Evolutionary conservation across 35 echinoderm and acorn worm genomes (phyloP).

Genomic region (Ophiothrix spiculata): DNA sequence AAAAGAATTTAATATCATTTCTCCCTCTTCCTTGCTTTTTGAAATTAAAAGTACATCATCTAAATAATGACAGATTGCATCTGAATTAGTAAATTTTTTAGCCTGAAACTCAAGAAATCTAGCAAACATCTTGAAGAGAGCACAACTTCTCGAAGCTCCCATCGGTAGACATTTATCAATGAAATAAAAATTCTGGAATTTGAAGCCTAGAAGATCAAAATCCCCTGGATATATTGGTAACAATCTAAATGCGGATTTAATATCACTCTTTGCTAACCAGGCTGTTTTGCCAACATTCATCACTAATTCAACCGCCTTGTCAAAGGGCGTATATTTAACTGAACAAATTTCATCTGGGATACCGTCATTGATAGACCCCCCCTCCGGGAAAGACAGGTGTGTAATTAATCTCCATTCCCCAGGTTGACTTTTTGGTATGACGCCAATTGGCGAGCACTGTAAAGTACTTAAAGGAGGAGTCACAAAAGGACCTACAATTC

Average conservation of each 20-base stretch:
- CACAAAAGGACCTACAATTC: conserved; percentile 28
- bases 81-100: not conserved
- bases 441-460: conserved; percentile 31
- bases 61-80: not conserved
- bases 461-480: conserved; percentile 17
- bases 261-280: conserved; percentile 39
- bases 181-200: conserved; percentile 12
- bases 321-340: conserved; percentile 13
- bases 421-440: conserved; percentile 24
- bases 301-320: conserved; percentile 11
- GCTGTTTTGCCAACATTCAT: not conserved
- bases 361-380: conserved; percentile 21
- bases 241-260: conserved; percentile 43
- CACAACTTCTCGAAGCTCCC: conserved; percentile 14
- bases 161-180: conserved; percentile 25
- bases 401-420: conserved; percentile 30
- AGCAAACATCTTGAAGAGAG: not conserved
- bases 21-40: not conserved
- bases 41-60: not conserved
- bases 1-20: not conserved
- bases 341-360: conserved; percentile 13
- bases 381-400: conserved; percentile 3
- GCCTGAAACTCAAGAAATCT: not conserved
- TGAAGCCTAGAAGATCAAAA: conserved; percentile 36
- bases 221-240: conserved; percentile 22